Conservation (phyloP, 2,113 vertebrate species). For the Dipodomys spectabilis region DNA sequence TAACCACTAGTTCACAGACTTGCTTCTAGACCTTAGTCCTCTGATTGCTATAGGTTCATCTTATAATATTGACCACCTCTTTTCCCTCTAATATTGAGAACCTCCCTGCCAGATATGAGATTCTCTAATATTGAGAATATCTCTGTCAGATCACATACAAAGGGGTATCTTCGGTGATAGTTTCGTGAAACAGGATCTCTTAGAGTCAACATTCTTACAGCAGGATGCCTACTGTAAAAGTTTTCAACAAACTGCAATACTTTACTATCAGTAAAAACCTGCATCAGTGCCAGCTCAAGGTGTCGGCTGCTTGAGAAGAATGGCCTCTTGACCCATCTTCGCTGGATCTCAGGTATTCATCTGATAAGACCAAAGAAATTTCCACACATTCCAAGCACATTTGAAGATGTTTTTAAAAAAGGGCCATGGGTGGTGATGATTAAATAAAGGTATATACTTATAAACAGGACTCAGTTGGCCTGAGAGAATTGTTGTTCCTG, state of each 20-base stretch:
- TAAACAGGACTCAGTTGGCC: background rate
- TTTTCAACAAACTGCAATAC: background rate
- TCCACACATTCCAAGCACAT: background rate
- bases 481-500: background rate
- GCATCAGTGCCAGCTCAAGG: background rate
- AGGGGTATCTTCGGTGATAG: background rate
- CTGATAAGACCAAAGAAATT: background rate
- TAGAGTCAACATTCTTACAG: background rate
- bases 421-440: background rate
- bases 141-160: background rate
- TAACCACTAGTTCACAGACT: background rate
- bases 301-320: background rate
- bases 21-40: background rate
- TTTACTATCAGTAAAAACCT: background rate
- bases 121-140: background rate
- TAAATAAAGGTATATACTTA: background rate
- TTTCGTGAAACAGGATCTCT: background rate
- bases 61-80: background rate
- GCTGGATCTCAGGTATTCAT: background rate
- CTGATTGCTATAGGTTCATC: background rate
- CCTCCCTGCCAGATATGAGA: no score
- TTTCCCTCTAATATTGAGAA: background rate
- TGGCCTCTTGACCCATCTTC: background rate
- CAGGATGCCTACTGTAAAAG: background rate
- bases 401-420: background rate